Evolutionary conservation across 2,113 vertebrate genomes (phyloP), one percentile per base, ranked within the genome.

Genomic region (Sphyrna mokarran): DNA sequence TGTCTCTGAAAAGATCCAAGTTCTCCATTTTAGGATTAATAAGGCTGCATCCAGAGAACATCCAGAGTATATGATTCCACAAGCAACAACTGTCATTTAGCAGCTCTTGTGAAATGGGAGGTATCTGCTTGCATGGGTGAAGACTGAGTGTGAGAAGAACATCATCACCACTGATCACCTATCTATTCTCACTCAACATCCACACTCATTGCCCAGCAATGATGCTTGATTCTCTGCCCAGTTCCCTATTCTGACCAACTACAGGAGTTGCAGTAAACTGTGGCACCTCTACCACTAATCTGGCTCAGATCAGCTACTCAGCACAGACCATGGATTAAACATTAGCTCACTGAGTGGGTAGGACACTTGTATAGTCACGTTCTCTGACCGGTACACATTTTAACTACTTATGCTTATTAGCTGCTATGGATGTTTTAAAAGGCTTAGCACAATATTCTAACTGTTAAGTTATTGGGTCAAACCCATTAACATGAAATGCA

Each of bases 391-490:
- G 68, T 68, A 14, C 61, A 93, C 33, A 37, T 61, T 66, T 93
- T 93, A 93, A 93, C 18, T 20, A 33, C n/a, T 93, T 10, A 66
- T 0, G 7, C 89, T 37, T 63, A 93, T 66, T 22, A 93, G 89
- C 61, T 63, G 63, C 33, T 37, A 93, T 33, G n/a, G 89, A 22
- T 37, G 89, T 23, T 93, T 93, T 8, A 66, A 18, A 93, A 63
- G 58, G n/a, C 66, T 66, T 63, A 93, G 10, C 89, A 66, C 89
- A 66, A 37, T 66, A 40, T 93, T 66, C 89, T 37, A 37, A 66
- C n/a, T 93, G 89, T 66, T 91, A 91, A 63, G 61, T 66, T 93
- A 93, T 68, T 93, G 89, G 61, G n/a, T 93, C 89, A 66, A 93
- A 66, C 61, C 89, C 89, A 93, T 93, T 68, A 90, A 58, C 87